A percentile compares a stretch with the other conserved stretches of the same genome.
These are phyloP conservation scores for Rhodinocichla rosea DNA, from an alignment of 2,113 vertebrate genomes.

Conservation along the genomic window DNA sequence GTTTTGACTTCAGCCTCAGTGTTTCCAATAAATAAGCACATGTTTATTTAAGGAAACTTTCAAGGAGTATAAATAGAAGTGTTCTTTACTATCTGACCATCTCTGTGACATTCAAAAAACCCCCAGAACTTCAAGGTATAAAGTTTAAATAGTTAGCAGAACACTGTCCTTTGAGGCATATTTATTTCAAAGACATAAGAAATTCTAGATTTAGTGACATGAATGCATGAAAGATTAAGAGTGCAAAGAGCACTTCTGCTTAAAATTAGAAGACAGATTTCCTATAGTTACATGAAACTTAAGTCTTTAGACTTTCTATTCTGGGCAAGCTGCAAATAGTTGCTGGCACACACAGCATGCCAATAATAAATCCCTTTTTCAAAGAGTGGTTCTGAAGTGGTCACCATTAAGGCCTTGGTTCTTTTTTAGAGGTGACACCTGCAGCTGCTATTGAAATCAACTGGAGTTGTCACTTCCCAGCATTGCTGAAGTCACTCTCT, in stretches of 20 bases:
- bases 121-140: background rate
- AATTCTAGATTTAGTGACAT: slow-evolving; percentile 69
- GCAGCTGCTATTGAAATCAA: slow-evolving; percentile 60
- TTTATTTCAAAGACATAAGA: slow-evolving; percentile 31
- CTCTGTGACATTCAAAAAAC: background rate
- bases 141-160: background rate
- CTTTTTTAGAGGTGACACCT: slow-evolving; percentile 62
- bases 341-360: slow-evolving; percentile 50
- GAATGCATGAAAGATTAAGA: background rate
- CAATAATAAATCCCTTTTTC: slow-evolving; percentile 66
- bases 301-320: slow-evolving; percentile 63
- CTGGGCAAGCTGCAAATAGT: slow-evolving; percentile 59
- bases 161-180: background rate
- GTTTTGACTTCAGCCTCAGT: background rate
- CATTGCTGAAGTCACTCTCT: background rate
- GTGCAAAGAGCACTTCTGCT: slow-evolving; percentile 24
- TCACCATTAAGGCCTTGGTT: slow-evolving; percentile 23
- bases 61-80: slow-evolving; percentile 49
- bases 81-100: slow-evolving; percentile 43
- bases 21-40: slow-evolving; percentile 32
- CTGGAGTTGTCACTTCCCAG: slow-evolving; percentile 6
- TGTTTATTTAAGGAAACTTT: slow-evolving; percentile 52
- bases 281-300: slow-evolving; percentile 58
- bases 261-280: slow-evolving; percentile 48
- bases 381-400: slow-evolving; percentile 48